Conservation (phyloP, 2,113 vertebrate species). For the Sturnira hondurensis region DNA sequence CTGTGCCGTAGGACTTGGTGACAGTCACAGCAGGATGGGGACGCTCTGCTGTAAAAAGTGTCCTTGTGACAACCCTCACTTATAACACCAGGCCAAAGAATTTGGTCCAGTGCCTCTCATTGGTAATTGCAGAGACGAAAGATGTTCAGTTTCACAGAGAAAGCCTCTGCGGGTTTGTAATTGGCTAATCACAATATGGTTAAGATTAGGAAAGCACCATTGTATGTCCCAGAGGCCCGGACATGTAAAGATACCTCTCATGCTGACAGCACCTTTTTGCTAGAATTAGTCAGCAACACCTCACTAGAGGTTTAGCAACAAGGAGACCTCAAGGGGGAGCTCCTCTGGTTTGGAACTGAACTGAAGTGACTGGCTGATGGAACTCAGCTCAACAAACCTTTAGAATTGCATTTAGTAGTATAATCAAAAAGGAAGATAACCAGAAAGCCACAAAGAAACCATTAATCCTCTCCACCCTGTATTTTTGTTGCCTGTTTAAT, state of each 20-base stretch:
- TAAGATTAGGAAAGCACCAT: not conserved
- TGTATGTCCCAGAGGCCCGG: not conserved
- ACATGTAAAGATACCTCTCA: not conserved
- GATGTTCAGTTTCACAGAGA: not conserved
- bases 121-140: not conserved
- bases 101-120: not conserved
- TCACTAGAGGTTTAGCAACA: not conserved
- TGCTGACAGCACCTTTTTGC: not conserved
- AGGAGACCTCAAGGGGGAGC: constrained; percentile 30
- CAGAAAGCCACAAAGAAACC: constrained; percentile 42
- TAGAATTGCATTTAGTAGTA: not conserved
- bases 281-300: not conserved
- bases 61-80: not conserved
- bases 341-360: constrained; percentile 34
- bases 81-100: not conserved
- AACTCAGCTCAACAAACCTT: not conserved
- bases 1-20: not conserved
- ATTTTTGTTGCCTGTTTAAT: constrained; percentile 5
- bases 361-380: not conserved
- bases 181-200: not conserved
- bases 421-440: not conserved
- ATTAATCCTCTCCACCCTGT: not conserved
- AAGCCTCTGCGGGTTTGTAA: not conserved
- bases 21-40: not conserved
- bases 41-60: not conserved